Evolutionary conservation across 2,888 invertebrate species (phyloP), one percentile per base, ranked within the genome.

Genomic region (Drosophila multiciliata): DNA sequence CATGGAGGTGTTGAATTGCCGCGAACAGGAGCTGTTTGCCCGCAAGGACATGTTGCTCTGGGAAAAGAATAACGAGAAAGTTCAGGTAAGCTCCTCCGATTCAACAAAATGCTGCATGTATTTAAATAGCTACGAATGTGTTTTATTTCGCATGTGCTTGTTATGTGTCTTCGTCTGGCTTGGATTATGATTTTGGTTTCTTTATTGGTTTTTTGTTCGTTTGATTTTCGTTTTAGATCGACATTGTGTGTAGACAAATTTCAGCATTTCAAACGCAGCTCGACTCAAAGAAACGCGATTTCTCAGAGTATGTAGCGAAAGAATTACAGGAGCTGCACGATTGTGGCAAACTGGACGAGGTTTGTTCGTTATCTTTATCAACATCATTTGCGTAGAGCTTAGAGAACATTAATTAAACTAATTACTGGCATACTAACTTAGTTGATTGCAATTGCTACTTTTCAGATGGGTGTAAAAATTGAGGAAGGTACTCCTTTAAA

Each of bases 211-310:
- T 81, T 82, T 63, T 55, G 79, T 76, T 78, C 61, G 63, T 78
- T 91, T 90, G 83, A 91, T 91, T 92, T 89, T 91, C 89, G 87
- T 90, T 91, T 90, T 92, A 96, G 96, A 96, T 95, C 93, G 95
- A 95, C 93, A 94, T 94, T 91, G 95, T 95, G 92, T 95, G 95
- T 93, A 94, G 94, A 82, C 94, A 94, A 92, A 94, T 95, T 92
- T 93, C 94, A 79, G 94, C 94, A 60, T 93, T 95, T 89, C 94
- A 94, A 85, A 91, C 93, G 49, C 94, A 94, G 87, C 92, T 95
- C 79, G 94, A 94, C 79, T 94, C 93, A 78, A 95, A 94, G 92
- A 93, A 93, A 86, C 92, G 93, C 40, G 94, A 94, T 88, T 92
- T 95, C 79, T 94, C 94, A 58, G 93, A 93, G 78, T 95, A 94